These are phyloP conservation scores for Psittacula echo DNA, from an alignment of 2,797 vertebrate species.

Conservation along the genomic window DNA sequence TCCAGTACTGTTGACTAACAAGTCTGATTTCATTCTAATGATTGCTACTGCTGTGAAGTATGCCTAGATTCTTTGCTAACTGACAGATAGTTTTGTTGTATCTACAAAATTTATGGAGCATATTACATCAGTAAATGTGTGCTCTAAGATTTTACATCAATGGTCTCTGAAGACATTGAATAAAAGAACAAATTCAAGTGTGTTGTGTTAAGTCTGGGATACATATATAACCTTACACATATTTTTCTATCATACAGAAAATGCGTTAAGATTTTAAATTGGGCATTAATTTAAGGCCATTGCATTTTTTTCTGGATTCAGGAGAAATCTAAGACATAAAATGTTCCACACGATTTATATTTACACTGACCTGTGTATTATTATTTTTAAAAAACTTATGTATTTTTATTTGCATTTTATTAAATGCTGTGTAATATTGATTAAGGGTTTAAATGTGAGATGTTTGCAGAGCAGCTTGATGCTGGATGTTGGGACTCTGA, in stretches of 20 bases:
- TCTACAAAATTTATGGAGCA: slow-evolving; percentile 60
- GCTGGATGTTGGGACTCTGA: neutral
- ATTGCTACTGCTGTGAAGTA: slow-evolving; percentile 17
- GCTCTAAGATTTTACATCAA: slow-evolving; percentile 52
- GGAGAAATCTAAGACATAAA: neutral
- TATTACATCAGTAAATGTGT: slow-evolving; percentile 47
- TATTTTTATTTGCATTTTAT: neutral
- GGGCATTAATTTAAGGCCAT: neutral
- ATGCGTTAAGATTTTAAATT: neutral
- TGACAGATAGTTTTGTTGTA: slow-evolving; percentile 45
- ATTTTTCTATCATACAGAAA: neutral
- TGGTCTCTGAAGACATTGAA: slow-evolving; percentile 34
- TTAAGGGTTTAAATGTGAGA: slow-evolving; percentile 1
- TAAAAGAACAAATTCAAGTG: slow-evolving; percentile 36
- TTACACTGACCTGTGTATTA: neutral
- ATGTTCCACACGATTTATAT: neutral
- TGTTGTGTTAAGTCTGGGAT: neutral
- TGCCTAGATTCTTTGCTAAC: slow-evolving; percentile 45
- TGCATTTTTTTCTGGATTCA: neutral
- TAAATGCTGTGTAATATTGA: neutral
- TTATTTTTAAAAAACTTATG: neutral
- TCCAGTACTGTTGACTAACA: slow-evolving; percentile 52
- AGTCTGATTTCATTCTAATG: slow-evolving; percentile 50
- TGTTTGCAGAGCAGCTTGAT: neutral
- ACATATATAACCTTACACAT: neutral